phyloP scores from a whole-genome alignment of 2,113 vertebrate species.

The Xiphorhynchus elegans region DNA sequence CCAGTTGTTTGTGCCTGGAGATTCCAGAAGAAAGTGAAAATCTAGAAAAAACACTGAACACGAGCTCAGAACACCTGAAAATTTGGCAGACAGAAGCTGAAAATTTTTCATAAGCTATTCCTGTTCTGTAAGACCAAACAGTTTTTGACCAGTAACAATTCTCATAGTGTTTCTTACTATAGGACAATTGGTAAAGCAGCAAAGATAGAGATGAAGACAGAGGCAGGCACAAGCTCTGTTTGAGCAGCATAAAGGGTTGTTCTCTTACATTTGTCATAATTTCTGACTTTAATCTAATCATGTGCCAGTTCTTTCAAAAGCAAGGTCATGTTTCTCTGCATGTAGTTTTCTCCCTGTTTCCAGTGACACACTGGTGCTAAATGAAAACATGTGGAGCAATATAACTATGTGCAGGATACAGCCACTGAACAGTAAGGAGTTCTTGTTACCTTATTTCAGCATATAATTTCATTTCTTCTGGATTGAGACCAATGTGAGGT shows the following conservation, averaged over 20 bases:
- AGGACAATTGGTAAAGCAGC: background rate
- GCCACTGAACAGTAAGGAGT: background rate
- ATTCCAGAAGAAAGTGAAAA: background rate
- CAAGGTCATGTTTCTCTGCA: background rate
- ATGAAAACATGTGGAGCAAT: background rate
- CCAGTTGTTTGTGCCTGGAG: background rate
- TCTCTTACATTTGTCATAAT: background rate
- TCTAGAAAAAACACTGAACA: background rate
- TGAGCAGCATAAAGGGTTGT: background rate
- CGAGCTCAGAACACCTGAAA: background rate
- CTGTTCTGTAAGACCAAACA: background rate
- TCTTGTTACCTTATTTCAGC: background rate
- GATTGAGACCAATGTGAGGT: background rate
- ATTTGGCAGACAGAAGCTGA: background rate
- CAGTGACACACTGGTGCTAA: background rate
- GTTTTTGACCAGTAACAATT: background rate
- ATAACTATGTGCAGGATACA: background rate
- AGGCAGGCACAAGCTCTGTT: background rate
- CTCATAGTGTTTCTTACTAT: background rate
- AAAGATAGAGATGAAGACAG: background rate
- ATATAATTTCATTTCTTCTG: background rate
- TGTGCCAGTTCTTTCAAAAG: background rate
- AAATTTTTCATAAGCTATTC: background rate
- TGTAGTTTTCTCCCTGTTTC: background rate
- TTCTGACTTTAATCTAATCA: background rate